Conservation (phyloP, 1,140 invertebrate species). For the Hyposmocoma kahamanoa region DNA sequence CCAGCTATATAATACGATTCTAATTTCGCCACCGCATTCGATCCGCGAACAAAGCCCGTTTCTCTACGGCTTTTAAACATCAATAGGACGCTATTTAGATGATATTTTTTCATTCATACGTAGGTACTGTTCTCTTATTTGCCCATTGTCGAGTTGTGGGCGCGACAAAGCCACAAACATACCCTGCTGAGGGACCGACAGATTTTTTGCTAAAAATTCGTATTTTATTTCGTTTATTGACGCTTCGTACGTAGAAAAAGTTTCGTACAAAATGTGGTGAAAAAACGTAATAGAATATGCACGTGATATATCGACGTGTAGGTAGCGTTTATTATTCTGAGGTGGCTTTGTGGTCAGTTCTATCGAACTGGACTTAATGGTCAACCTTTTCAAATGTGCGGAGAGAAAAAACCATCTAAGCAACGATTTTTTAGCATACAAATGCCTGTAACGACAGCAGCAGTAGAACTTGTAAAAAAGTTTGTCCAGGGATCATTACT, state of each 20-base stretch:
- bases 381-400: neutral
- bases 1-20: conserved; percentile 60
- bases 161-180: conserved; percentile 70
- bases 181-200: conserved; percentile 57
- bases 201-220: conserved; percentile 61
- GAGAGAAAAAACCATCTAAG: too few species aligned
- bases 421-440: too few species aligned
- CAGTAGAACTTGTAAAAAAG: too few species aligned
- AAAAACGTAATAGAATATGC: conserved; percentile 60
- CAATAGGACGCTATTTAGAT: conserved; percentile 67
- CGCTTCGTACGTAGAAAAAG: conserved; percentile 38
- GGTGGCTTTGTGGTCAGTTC: conserved; percentile 36
- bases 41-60: conserved; percentile 54
- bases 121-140: conserved; percentile 68
- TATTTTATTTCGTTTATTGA: conserved; percentile 69
- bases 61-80: conserved; percentile 69
- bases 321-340: conserved; percentile 39
- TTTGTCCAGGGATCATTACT: too few species aligned
- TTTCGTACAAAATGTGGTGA: conserved; percentile 20
- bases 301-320: conserved; percentile 59
- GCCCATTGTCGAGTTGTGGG: conserved; percentile 67
- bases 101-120: conserved; percentile 53
- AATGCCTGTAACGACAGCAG: too few species aligned
- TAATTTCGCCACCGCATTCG: conserved; percentile 65
- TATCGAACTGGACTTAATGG: conserved; percentile 22